phyloP scores from a whole-genome alignment of 2,797 vertebrate genomes.

The Nothura maculosa region DNA sequence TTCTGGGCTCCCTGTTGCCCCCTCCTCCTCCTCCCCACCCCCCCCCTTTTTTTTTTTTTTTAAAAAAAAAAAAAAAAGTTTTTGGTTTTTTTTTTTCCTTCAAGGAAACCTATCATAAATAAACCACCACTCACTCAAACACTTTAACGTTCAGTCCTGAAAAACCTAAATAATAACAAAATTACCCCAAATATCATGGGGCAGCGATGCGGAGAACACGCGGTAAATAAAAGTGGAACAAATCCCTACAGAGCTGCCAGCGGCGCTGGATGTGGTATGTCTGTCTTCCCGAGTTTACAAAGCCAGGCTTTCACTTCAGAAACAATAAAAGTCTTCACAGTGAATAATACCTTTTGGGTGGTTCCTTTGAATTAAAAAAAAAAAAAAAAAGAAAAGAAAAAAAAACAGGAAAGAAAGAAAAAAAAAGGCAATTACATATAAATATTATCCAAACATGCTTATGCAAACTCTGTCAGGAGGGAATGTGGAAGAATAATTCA shows the following conservation, averaged over 20 bases:
- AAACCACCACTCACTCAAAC: slow-evolving; percentile 59
- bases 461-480: not conserved
- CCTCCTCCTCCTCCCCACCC: too few relatives aligned
- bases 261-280: not conserved
- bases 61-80: too few relatives aligned
- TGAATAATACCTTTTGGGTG: not conserved
- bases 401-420: not conserved
- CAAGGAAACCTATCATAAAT: slow-evolving; percentile 45
- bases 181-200: slow-evolving; percentile 6
- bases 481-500: not conserved
- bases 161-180: slow-evolving; percentile 62
- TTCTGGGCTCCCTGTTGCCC: too few relatives aligned
- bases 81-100: slow-evolving; percentile 11
- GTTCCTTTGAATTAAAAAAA: not conserved
- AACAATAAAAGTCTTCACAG: not conserved
- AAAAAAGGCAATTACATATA: not conserved
- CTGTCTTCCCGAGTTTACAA: slow-evolving; percentile 21
- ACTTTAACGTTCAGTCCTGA: slow-evolving; percentile 52
- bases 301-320: slow-evolving; percentile 35
- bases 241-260: slow-evolving; percentile 35
- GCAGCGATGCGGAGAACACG: not conserved
- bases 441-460: slow-evolving; percentile 16
- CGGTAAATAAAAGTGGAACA: slow-evolving; percentile 58
- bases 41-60: too few relatives aligned
- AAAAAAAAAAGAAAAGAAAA: not conserved